Base-by-base conservation (phyloP, 2,888 invertebrate genomes). In the Dyspetes luteomarginatus region DNA sequence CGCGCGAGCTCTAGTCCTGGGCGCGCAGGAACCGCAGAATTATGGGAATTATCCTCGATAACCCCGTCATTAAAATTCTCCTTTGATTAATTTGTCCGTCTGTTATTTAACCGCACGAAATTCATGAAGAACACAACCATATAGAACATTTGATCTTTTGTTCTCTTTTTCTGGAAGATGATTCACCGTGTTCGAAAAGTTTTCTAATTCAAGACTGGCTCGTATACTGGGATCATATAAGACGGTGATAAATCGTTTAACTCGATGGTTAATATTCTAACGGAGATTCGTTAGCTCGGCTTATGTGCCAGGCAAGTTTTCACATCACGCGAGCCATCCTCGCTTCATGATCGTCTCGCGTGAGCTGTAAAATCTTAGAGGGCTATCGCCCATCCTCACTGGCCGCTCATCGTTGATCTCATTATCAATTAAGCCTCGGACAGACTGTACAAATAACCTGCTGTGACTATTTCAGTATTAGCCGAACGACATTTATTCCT, bases 21-120 rank as follows among this genome's bases (percentile, higher is more conserved):
- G 55, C 41, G 30, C 73, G 64, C 73, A 28, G 48, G 69, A 75
- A 74, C 76, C 81, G 67, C 80, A 58, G 84, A 87, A 87, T 87
- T 86, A 86, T 84, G 85, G 83, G 86, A 84, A 87, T 87, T 87
- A 87, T 76, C 85, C 85, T 84, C 83, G 85, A 86, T 86, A 84
- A 84, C 86, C 86, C 86, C 83, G 76, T 86, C 82, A 87, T 86
- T 85, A 87, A 87, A 86, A 85, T 85, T 85, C 85, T 82, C 83
- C 82, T 86, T 86, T 88, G 86, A 88, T 88, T 87, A 88, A 87
- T 88, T 87, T 86, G 81, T 85, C 85, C 84, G 81, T 82, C 82
- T 79, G 78, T 83, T 82, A 73, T 82, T 81, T 76, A 78, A 74
- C 78, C 78, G 43, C 76, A 79, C 76, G 81, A 68, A 76, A 78